A percentile compares a stretch with the other conserved stretches of the same genome.
Conservation (phyloP, 2,888 invertebrate genomes). For the Meiosimyza platycephala region DNA sequence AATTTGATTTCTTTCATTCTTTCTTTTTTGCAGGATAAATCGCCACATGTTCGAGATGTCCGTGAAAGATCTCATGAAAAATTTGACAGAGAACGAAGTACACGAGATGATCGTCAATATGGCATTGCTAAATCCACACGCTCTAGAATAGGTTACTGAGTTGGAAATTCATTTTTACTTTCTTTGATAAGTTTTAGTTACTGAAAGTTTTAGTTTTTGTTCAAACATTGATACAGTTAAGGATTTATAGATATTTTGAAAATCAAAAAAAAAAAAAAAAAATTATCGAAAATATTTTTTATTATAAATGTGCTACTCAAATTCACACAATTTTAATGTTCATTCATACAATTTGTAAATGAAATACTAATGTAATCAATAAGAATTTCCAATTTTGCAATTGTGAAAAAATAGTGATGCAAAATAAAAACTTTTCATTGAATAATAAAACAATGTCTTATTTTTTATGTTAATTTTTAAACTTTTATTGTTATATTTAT, state of each 20-base stretch:
- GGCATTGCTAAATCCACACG: constrained; percentile 72
- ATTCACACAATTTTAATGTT: constrained; percentile 7
- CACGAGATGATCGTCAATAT: constrained; percentile 77
- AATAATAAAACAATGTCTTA: background rate
- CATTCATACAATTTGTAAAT: constrained; percentile 8
- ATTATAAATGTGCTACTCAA: background rate
- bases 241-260: constrained; percentile 17
- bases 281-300: constrained; percentile 10
- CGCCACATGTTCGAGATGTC: constrained; percentile 75
- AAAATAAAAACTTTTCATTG: constrained; percentile 1
- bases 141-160: constrained; percentile 58
- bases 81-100: constrained; percentile 69
- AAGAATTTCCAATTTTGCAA: too few species aligned
- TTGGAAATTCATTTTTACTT: background rate
- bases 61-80: constrained; percentile 82
- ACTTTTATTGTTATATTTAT: too few species aligned
- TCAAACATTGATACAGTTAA: constrained; percentile 23
- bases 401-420: background rate
- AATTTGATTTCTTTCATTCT: constrained; percentile 33
- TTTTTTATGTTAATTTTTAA: background rate
- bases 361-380: too few species aligned
- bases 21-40: constrained; percentile 76
- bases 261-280: background rate
- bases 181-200: constrained; percentile 25
- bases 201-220: constrained; percentile 37